These are phyloP conservation scores for Atherinomorus stipes DNA, from an alignment of 2,113 vertebrate genomes.

Conservation along the genomic window DNA sequence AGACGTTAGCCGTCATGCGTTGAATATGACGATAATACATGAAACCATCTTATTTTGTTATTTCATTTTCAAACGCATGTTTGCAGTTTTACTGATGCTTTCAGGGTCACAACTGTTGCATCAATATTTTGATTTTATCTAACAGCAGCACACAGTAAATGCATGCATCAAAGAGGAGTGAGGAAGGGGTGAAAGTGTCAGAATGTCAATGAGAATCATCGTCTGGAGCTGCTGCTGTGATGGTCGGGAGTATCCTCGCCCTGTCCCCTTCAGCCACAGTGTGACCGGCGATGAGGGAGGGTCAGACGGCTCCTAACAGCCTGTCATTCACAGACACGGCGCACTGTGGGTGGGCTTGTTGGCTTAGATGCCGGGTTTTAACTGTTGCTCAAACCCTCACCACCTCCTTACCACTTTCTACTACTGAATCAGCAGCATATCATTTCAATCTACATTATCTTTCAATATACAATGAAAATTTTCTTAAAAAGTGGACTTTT, in stretches of 20 bases:
- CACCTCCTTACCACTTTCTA: neutral
- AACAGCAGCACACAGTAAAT: constrained; percentile 6
- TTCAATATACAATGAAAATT: neutral
- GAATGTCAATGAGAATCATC: constrained; percentile 52
- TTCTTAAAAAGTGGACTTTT: constrained; percentile 34
- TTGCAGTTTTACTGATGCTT: neutral
- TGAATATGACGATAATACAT: neutral
- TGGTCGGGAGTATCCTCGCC: constrained; percentile 46
- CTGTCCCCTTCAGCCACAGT: constrained; percentile 66
- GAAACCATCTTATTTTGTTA: no score
- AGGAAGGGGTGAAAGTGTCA: constrained; percentile 29
- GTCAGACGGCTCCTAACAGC: constrained; percentile 66
- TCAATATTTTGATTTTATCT: constrained; percentile 8
- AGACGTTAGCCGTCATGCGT: neutral
- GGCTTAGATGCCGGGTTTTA: constrained; percentile 33
- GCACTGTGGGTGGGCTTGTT: constrained; percentile 2
- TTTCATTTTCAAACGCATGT: neutral
- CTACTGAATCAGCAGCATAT: neutral
- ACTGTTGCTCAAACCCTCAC: constrained; percentile 33
- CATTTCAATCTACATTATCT: neutral
- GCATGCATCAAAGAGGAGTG: neutral
- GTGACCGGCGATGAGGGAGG: constrained; percentile 49
- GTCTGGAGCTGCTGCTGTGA: constrained; percentile 61
- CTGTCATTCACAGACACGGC: constrained; percentile 60
- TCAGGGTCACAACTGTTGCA: neutral